Percentiles rank a stretch among this genome's conserved stretches.
Evolutionary conservation across 2,797 vertebrate genomes (phyloP).

Genomic region (Acomys russatus): DNA sequence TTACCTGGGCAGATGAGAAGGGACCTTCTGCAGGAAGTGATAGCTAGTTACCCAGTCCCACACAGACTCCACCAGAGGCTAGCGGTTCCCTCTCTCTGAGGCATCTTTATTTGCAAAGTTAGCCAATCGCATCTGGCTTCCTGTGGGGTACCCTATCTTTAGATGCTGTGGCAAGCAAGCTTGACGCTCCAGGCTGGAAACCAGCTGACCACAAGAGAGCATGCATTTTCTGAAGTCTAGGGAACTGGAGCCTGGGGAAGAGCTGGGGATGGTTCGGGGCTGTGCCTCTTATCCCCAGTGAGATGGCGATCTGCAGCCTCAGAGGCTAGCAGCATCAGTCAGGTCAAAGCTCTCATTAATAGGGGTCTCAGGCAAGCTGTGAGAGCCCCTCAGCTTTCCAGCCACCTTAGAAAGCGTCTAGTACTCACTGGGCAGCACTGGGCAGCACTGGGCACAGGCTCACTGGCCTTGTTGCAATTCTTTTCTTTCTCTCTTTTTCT

Average conservation of each 20-base stretch:
- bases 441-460: background rate
- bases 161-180: slow-evolving; percentile 1
- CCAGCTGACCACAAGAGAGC: background rate
- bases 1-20: slow-evolving; percentile 66
- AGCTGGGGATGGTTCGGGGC: background rate
- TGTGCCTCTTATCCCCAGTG: background rate
- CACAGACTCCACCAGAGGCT: background rate
- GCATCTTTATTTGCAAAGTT: slow-evolving; percentile 74
- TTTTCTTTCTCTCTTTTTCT: too few species aligned
- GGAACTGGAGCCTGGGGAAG: background rate
- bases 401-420: background rate
- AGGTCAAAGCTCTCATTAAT: background rate
- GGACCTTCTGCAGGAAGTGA: background rate
- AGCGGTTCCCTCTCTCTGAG: slow-evolving; percentile 46
- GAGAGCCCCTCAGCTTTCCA: background rate
- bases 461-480: background rate
- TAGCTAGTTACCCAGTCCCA: background rate
- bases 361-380: background rate
- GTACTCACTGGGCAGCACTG: background rate
- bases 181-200: background rate
- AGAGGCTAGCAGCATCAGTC: background rate
- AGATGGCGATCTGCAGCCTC: background rate
- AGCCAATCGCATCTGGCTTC: slow-evolving; percentile 82
- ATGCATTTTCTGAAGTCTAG: background rate
- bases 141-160: slow-evolving; percentile 77